Evolutionary conservation across 2,888 invertebrate species (phyloP).

Genomic region (Eupithecia inturbata): DNA sequence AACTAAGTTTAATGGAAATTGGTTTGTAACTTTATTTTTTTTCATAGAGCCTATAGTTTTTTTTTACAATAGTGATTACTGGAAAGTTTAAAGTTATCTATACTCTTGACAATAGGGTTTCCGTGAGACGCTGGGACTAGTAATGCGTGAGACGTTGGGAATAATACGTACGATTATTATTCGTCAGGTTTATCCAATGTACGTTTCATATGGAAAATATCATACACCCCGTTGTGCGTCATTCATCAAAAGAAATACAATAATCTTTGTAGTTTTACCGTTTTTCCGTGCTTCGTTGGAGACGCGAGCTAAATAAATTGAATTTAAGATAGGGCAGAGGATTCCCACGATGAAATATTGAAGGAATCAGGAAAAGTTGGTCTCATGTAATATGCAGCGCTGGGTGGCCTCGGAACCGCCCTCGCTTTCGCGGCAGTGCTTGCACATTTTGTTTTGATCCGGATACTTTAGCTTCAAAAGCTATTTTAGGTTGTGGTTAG

Average conservation of each 20-base stretch:
- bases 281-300: constrained; percentile 24
- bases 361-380: constrained; percentile 75
- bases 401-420: constrained; percentile 54
- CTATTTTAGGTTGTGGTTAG: constrained; percentile 39
- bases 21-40: constrained; percentile 16
- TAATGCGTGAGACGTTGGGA: too few species aligned
- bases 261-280: constrained; percentile 14
- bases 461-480: constrained; percentile 40
- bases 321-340: constrained; percentile 48
- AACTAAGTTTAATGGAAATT: constrained; percentile 36
- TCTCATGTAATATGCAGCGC: constrained; percentile 79
- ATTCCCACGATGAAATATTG: constrained; percentile 74
- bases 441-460: constrained; percentile 64
- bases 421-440: constrained; percentile 49
- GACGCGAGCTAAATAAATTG: constrained; percentile 42
- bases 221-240: neutral
- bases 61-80: neutral
- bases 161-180: neutral
- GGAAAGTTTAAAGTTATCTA: neutral
- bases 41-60: neutral
- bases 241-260: neutral
- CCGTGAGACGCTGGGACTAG: neutral
- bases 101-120: neutral
- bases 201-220: neutral
- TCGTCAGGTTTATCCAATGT: neutral